Conservation (phyloP, 1,140 invertebrate species). For the Aethina tumida region DNA sequence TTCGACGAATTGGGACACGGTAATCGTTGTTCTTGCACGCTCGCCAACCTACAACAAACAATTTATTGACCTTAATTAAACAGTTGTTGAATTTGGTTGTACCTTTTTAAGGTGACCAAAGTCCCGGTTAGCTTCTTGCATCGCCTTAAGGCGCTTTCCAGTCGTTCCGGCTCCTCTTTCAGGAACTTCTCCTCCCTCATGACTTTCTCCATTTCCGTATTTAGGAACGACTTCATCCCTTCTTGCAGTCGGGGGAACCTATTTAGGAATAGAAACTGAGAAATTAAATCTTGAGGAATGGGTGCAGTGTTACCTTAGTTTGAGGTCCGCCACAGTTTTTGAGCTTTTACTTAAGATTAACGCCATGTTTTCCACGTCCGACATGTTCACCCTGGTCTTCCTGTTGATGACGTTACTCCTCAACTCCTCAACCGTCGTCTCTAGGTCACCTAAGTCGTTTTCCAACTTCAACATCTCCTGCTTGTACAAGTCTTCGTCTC, state of each 20-base stretch:
- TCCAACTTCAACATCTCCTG: constrained; percentile 84
- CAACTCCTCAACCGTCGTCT: constrained; percentile 88
- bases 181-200: constrained; percentile 92
- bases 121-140: constrained; percentile 96
- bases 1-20: constrained; percentile 49
- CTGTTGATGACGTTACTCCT: constrained; percentile 90
- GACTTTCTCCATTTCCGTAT: constrained; percentile 89
- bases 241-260: constrained; percentile 83
- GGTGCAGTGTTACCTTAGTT: constrained; percentile 46
- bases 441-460: constrained; percentile 87
- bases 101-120: constrained; percentile 93
- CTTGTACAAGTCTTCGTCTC: constrained; percentile 79
- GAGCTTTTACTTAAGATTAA: constrained; percentile 63
- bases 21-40: constrained; percentile 86
- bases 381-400: constrained; percentile 90
- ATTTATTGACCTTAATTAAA: too few relatives aligned
- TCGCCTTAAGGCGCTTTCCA: constrained; percentile 80
- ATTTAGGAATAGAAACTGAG: background rate
- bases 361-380: constrained; percentile 93
- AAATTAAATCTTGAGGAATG: background rate
- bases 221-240: constrained; percentile 75
- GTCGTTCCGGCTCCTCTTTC: constrained; percentile 86
- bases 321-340: constrained; percentile 88
- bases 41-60: constrained; percentile 67
- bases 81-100: constrained; percentile 16